Evolutionary conservation across 2,888 invertebrate genomes (phyloP).

Genomic region (Drosophila tripunctata): DNA sequence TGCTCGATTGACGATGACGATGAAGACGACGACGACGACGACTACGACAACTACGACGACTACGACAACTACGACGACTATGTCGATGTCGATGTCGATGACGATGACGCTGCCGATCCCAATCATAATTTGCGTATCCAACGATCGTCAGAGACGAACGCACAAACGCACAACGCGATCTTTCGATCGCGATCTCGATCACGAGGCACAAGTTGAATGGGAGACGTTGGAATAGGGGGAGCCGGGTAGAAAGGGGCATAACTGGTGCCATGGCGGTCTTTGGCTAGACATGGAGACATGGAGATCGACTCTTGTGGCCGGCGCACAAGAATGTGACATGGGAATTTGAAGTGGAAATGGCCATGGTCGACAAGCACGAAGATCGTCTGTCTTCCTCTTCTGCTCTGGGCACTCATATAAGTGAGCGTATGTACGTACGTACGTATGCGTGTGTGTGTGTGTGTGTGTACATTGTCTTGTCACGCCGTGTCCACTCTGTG

Average conservation of each 20-base stretch:
- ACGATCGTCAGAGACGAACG: slow-evolving; percentile 18
- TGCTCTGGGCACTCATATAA: slow-evolving; percentile 27
- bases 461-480: slow-evolving; percentile 45
- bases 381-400: slow-evolving; percentile 48
- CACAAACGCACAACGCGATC: slow-evolving; percentile 17
- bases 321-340: slow-evolving; percentile 71
- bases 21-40: slow-evolving; percentile 8
- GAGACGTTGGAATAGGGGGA: not conserved
- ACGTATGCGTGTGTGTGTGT: not conserved
- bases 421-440: not conserved
- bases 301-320: slow-evolving; percentile 60
- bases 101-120: slow-evolving; percentile 42
- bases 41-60: slow-evolving; percentile 1
- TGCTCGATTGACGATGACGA: slow-evolving; percentile 5
- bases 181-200: slow-evolving; percentile 35
- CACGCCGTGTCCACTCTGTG: slow-evolving; percentile 53
- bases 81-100: slow-evolving; percentile 17
- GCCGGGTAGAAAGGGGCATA: not conserved
- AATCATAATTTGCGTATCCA: slow-evolving; percentile 58
- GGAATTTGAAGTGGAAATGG: slow-evolving; percentile 64
- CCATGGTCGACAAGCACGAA: slow-evolving; percentile 51
- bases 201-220: slow-evolving; percentile 12
- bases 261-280: slow-evolving; percentile 45
- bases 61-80: not conserved
- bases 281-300: slow-evolving; percentile 58